Base-by-base conservation (phyloP, 2,888 invertebrate genomes). In the Drosophila robusta region DNA sequence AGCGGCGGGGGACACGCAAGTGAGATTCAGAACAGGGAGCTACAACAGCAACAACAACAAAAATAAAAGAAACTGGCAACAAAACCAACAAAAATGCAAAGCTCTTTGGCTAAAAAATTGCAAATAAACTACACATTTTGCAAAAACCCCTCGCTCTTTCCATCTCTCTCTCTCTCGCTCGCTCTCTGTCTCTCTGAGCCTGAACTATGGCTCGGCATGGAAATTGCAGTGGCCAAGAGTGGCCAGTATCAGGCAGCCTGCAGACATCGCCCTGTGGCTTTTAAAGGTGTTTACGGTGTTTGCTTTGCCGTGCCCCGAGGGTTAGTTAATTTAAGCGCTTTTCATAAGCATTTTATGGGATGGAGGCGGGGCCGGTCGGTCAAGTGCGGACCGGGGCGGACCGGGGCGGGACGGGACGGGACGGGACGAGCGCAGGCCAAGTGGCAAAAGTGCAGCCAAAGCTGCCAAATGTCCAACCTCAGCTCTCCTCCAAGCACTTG, bases 261-360 rank as follows among this genome's bases (percentile, higher is more conserved):
- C 85, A 84, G 83, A 70, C 83, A 80, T 80, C 60, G 71, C 61
- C 77, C 69, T 60, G 72, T 84, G 73, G 81, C 78, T 71, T 70
- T 87, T 87, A 82, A 82, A 82, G 82, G 87, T 82, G 82, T 82
- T 82, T 82, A 84, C 87, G 70, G 73, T 83, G 84, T 86, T 82
- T 86, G 81, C 83, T 56, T 80, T 52, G 44, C 61, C 42, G 22
- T 62, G 54, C 52, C 62, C 58, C 60, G 66, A 63, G 78, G 78
- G 75, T 86, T 78, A 80, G 76, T 80, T 86, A 85, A 85, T 85
- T 85, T 85, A 87, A 85, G 88, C 86, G 83, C 75, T 85, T 85
- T 85, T 76, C 86, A 85, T 85, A 85, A 85, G 80, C 74, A 83
- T 87, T 83, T 87, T 84, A 83, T 83, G 64, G 51, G 54, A 8